These are phyloP conservation scores for Euglossa dilemma DNA, from an alignment of 1,140 invertebrate species.

Conservation along the genomic window DNA sequence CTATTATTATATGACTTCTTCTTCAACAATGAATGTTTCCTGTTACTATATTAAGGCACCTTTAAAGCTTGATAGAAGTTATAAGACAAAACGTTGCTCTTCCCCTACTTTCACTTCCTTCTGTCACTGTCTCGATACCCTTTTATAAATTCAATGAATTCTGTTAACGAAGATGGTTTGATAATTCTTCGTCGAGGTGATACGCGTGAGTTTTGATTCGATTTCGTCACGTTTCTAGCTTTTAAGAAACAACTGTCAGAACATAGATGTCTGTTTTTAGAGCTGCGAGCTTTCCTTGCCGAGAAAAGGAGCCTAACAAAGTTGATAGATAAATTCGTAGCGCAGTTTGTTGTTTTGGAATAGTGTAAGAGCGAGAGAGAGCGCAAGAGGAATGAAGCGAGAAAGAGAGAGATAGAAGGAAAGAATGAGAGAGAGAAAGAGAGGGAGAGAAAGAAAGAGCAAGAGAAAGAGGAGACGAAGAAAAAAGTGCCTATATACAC, in stretches of 20 bases:
- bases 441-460: conserved; percentile 6
- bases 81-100: neutral
- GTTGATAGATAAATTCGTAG: conserved; percentile 7
- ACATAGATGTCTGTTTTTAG: neutral
- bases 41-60: neutral
- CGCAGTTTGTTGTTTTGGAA: conserved; percentile 11
- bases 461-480: conserved; percentile 24
- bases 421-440: conserved; percentile 3
- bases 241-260: conserved; percentile 4
- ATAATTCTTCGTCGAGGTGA: conserved; percentile 15
- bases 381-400: neutral
- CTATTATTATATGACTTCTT: neutral
- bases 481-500: conserved; percentile 67
- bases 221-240: conserved; percentile 15
- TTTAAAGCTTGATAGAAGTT: conserved; percentile 5
- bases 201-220: conserved; percentile 24
- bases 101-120: neutral
- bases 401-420: neutral
- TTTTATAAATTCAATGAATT: conserved; percentile 33
- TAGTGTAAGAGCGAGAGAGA: conserved; percentile 26
- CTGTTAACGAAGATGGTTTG: conserved; percentile 2
- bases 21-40: neutral
- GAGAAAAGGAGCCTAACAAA: neutral
- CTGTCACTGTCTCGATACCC: conserved; percentile 42
- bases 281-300: neutral